Evolutionary conservation across 1,140 invertebrate species (phyloP).

Genomic region (Matsumurasca onukii): DNA sequence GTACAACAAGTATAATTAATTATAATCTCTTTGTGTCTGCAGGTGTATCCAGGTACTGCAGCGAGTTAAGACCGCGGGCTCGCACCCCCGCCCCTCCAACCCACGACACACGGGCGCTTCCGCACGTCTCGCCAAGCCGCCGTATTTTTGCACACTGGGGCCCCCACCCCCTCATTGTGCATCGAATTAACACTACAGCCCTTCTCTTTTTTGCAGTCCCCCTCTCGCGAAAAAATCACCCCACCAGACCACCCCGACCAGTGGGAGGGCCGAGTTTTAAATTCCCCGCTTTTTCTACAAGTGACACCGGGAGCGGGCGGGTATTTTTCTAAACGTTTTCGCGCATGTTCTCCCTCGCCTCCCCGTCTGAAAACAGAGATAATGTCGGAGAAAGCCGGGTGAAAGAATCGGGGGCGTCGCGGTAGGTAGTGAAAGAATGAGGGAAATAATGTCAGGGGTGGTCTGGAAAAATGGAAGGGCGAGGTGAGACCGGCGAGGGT

Average conservation of each 20-base stretch:
- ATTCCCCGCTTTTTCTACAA: constrained; percentile 6
- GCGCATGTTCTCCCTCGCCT: constrained; percentile 21
- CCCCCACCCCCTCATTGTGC: constrained; percentile 23
- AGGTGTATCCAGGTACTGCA: too few relatives aligned
- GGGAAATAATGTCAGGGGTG: constrained; percentile 26
- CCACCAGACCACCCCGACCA: constrained; percentile 1
- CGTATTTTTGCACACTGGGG: constrained; percentile 24
- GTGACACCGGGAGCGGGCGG: constrained; percentile 19
- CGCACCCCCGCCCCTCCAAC: constrained; percentile 15
- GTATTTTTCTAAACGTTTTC: constrained; percentile 7
- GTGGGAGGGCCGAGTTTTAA: constrained; percentile 6
- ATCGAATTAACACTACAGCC: constrained; percentile 31
- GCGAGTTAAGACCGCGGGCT: background rate
- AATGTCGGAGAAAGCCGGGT: constrained; percentile 17
- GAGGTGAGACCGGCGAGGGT: constrained; percentile 13
- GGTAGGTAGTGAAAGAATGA: constrained; percentile 31
- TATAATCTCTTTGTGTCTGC: too few relatives aligned
- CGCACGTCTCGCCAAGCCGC: constrained; percentile 1
- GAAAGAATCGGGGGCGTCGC: constrained; percentile 22
- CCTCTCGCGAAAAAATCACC: constrained; percentile 29
- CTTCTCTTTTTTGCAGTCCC: constrained; percentile 29
- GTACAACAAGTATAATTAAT: too few relatives aligned
- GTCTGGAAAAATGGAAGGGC: constrained; percentile 21
- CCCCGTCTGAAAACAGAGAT: background rate
- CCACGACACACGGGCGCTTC: background rate